These are phyloP conservation scores for Coilia nasus DNA, from an alignment of 2,797 vertebrate species.

Conservation along the genomic window DNA sequence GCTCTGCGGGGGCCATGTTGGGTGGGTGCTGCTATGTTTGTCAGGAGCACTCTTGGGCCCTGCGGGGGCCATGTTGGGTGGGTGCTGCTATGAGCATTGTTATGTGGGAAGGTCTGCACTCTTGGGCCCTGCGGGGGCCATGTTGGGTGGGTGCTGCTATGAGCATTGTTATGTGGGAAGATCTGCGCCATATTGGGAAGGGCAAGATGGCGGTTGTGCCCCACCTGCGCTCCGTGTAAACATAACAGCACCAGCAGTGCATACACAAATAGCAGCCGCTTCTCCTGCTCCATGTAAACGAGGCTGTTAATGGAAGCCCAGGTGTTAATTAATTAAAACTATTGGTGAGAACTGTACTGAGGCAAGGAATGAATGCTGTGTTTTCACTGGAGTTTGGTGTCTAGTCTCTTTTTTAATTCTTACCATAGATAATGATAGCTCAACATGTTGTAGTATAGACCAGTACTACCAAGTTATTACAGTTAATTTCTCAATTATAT, in stretches of 20 bases:
- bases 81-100: too few relatives aligned
- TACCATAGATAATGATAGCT: too few relatives aligned
- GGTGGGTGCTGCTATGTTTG: too few relatives aligned
- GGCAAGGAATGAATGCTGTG: not conserved
- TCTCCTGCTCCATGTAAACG: not conserved
- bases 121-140: too few relatives aligned
- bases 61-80: too few relatives aligned
- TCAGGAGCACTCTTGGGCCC: too few relatives aligned
- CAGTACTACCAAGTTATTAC: not conserved
- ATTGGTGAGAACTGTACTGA: not conserved
- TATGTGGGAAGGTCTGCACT: not conserved
- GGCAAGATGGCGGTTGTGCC: not conserved
- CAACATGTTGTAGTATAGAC: not conserved
- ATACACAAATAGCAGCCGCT: not conserved
- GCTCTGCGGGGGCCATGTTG: too few relatives aligned
- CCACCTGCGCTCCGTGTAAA: not conserved
- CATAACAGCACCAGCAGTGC: not conserved
- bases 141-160: too few relatives aligned
- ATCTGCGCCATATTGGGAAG: not conserved
- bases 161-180: not conserved
- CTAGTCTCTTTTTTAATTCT: not conserved
- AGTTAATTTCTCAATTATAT: not conserved
- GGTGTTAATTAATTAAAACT: not conserved
- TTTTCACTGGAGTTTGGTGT: not conserved
- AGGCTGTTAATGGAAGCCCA: not conserved